Conservation (phyloP, 2,888 invertebrate genomes). For the Crossocerus cetratus region DNA sequence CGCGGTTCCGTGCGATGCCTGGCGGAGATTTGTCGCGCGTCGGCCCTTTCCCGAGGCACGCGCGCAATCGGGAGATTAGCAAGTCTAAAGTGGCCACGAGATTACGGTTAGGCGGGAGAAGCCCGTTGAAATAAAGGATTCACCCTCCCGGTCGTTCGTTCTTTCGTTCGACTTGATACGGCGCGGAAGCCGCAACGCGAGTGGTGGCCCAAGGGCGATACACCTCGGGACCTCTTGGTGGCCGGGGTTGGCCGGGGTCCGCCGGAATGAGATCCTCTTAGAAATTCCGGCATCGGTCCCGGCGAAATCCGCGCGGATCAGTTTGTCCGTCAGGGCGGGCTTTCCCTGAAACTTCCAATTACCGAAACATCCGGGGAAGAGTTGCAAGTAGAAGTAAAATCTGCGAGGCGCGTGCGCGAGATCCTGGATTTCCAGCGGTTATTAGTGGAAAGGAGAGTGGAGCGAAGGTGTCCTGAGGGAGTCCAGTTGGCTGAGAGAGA, state of each 20-base stretch:
- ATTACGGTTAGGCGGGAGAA: slow-evolving; percentile 9
- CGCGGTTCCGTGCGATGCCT: too few relatives aligned
- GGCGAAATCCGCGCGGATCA: slow-evolving; percentile 48
- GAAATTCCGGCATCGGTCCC: slow-evolving; percentile 48
- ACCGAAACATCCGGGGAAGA: slow-evolving; percentile 52
- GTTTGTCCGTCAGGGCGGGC: slow-evolving; percentile 48
- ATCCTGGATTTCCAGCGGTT: slow-evolving; percentile 35
- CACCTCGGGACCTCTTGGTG: background rate
- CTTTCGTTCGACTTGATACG: background rate
- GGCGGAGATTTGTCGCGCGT: too few relatives aligned
- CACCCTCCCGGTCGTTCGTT: background rate
- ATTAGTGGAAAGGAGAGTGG: slow-evolving; percentile 18
- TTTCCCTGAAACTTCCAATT: slow-evolving; percentile 58
- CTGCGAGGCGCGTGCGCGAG: slow-evolving; percentile 32
- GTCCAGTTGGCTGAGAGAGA: background rate
- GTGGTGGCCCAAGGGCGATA: too few relatives aligned
- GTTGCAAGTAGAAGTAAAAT: slow-evolving; percentile 30
- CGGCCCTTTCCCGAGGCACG: background rate
- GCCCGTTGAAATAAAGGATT: too few relatives aligned
- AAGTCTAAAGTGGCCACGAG: slow-evolving; percentile 25
- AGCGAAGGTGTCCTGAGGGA: too few relatives aligned
- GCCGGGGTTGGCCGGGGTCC: slow-evolving; percentile 18
- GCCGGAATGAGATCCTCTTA: slow-evolving; percentile 36
- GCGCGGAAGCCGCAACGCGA: too few relatives aligned
- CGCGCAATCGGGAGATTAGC: slow-evolving; percentile 5